Percentiles rank a stretch among this genome's conserved stretches.
These are phyloP conservation scores for Polydrusus pterygomalis DNA, from an alignment of 2,888 invertebrate species.

Conservation along the genomic window DNA sequence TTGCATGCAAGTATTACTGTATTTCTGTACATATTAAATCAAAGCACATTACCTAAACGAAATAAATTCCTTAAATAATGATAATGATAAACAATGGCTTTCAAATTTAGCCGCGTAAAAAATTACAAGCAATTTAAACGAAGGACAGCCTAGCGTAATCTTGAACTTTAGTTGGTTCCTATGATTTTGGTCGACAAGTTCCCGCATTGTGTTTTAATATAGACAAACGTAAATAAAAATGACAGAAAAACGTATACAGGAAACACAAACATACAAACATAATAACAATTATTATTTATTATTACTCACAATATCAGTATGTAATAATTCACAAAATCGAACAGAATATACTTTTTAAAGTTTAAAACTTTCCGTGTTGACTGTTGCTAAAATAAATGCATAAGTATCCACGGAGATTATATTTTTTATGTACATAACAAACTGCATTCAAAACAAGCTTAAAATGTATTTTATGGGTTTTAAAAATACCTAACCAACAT, in stretches of 20 bases:
- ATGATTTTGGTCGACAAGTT: neutral
- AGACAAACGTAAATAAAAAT: constrained; percentile 17
- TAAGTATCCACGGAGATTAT: neutral
- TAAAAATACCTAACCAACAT: too few relatives aligned
- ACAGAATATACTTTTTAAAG: neutral
- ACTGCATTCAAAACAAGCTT: too few relatives aligned
- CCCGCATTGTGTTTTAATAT: constrained; percentile 16
- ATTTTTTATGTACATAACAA: too few relatives aligned
- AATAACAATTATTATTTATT: neutral
- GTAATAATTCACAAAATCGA: neutral
- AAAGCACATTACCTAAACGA: neutral
- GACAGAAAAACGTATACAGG: constrained; percentile 6
- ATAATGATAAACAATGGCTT: constrained; percentile 16
- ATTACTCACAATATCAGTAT: neutral
- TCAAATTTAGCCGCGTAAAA: constrained; percentile 16
- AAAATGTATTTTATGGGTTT: too few relatives aligned
- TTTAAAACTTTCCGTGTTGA: neutral
- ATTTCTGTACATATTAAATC: neutral
- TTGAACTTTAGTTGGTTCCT: constrained; percentile 34
- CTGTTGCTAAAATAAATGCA: neutral
- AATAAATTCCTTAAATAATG: constrained; percentile 1
- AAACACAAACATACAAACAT: neutral
- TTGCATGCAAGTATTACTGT: neutral
- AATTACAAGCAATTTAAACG: constrained; percentile 31
- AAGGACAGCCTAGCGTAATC: constrained; percentile 31